Base-by-base conservation (phyloP, 2,113 vertebrate genomes). In the Galbula dea region DNA sequence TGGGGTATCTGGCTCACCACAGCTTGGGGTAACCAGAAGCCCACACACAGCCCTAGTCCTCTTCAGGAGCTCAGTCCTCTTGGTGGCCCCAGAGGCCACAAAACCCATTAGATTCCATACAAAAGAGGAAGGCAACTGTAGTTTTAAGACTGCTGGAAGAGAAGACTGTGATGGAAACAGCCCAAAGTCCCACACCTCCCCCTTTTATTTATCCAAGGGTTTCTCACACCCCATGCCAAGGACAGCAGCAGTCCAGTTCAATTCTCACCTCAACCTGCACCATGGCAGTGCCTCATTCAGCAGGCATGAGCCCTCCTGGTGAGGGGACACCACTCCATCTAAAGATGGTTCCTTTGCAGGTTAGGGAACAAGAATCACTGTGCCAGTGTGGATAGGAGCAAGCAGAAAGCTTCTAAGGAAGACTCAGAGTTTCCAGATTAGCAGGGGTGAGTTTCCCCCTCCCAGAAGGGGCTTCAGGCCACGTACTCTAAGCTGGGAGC, bases 31-130 rank as follows among this genome's bases (percentile, higher is more conserved):
- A 72, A 75, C 10, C 23, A 34, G 34, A 39, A 23, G 29, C 9
- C 8, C 7, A 8, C 0, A n/a, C 0, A 0, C 4, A n/a, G 49
- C 7, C 39, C 49, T 11, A 2, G 12, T 45, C 22, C n/a, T 27
- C 65, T 18, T 21, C 4, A 26, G 43, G 4, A 43, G 6, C 36
- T 83, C 36, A 20, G 51, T 32, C 19, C 29, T 63, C 61, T 55
- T 8, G 0, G 19, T 12, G 10, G 9, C 5, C 36, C 58, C 27
- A 76, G 39, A 61, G 22, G n/a, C 51, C 41, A 24, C 32, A 57
- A 51, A 69, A 23, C 12, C n/a, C 37, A 21, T 3, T 29, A n/a
- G 23, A 52, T 7, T 34, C 46, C 2, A 3, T 7, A 43, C 3
- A 55, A 52, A 86, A 73, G 2, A 6, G 9, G 21, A 82, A 46